A percentile compares a stretch with the other conserved stretches of the same genome.
These are phyloP conservation scores for Haliaeetus vocifer DNA, from an alignment of 2,797 vertebrate genomes.

Conservation along the genomic window DNA sequence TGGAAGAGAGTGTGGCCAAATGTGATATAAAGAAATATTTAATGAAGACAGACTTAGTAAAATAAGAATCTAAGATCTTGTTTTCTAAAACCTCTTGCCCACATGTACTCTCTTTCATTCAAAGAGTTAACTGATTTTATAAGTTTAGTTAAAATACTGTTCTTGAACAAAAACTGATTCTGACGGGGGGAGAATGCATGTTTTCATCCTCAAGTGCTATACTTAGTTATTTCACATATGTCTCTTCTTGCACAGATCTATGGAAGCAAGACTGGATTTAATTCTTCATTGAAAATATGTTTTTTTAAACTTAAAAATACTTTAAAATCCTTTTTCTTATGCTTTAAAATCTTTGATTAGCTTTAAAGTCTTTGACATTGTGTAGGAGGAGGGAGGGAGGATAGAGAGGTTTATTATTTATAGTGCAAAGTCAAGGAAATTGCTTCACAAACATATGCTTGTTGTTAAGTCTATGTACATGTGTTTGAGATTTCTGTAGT, in stretches of 20 bases:
- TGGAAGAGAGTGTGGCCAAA: neutral
- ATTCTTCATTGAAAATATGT: neutral
- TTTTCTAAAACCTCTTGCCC: neutral
- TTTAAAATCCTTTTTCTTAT: neutral
- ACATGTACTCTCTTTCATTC: neutral
- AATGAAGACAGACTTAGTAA: neutral
- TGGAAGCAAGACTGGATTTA: neutral
- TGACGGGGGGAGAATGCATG: neutral
- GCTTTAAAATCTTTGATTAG: neutral
- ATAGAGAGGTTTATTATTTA: neutral
- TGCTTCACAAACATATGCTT: constrained; percentile 14
- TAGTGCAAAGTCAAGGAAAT: constrained; percentile 5
- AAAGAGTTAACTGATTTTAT: neutral
- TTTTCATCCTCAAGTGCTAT: neutral
- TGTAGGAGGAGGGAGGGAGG: neutral
- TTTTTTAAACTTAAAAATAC: neutral
- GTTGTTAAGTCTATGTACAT: neutral
- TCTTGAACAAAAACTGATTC: neutral
- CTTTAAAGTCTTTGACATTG: neutral
- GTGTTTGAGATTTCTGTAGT: constrained; percentile 25
- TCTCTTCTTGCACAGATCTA: neutral
- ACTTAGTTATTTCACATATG: neutral
- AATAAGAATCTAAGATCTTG: neutral
- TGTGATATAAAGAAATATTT: neutral
- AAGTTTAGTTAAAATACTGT: neutral